phyloP scores from a whole-genome alignment of 2,888 invertebrate genomes.

The Trichopoda pennipes region DNA sequence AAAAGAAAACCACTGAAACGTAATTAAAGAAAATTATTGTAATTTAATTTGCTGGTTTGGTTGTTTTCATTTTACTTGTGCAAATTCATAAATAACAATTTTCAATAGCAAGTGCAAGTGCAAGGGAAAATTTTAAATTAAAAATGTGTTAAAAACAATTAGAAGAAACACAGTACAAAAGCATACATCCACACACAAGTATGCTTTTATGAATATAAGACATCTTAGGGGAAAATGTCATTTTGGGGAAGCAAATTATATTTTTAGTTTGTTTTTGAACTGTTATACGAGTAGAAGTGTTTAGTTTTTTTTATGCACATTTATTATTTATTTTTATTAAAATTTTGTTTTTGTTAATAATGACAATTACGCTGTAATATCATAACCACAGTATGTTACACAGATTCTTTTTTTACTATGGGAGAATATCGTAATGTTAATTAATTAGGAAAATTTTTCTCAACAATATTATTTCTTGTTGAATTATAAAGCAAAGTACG shows the following conservation, averaged over 20 bases:
- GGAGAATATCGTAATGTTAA: no score
- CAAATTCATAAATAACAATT: slow-evolving; percentile 64
- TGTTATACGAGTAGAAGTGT: background rate
- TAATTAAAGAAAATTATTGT: slow-evolving; percentile 53
- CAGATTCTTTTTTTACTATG: no score
- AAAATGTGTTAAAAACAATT: slow-evolving; percentile 39
- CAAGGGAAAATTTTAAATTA: slow-evolving; percentile 48
- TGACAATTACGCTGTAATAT: background rate
- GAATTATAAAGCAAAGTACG: no score
- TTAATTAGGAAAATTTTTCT: no score
- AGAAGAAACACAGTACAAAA: background rate
- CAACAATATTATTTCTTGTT: no score
- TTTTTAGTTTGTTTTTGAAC: background rate
- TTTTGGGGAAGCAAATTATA: background rate
- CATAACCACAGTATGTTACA: background rate
- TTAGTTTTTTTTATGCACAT: background rate
- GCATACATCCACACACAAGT: background rate
- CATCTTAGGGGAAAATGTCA: background rate
- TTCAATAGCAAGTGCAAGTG: slow-evolving; percentile 68
- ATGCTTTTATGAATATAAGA: background rate
- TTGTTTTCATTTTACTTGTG: slow-evolving; percentile 19
- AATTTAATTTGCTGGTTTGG: slow-evolving; percentile 32
- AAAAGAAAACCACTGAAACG: slow-evolving; percentile 65
- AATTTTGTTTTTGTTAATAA: background rate
- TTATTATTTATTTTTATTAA: background rate